phyloP scores from a whole-genome alignment of 2,888 invertebrate species.

The Ophion obscuratus region DNA sequence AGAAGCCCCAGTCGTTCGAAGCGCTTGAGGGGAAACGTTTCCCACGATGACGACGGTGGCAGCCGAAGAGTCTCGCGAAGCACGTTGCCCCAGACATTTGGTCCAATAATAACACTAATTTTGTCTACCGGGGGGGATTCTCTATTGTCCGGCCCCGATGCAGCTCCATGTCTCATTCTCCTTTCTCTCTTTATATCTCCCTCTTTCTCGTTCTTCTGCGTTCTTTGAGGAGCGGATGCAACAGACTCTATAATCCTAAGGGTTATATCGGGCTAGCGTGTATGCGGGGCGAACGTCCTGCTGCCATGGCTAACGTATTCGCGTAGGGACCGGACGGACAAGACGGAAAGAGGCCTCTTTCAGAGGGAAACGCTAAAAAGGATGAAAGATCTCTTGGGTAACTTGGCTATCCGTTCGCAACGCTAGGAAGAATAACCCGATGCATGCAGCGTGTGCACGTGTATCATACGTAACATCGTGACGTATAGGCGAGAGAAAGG shows the following conservation, averaged over 20 bases:
- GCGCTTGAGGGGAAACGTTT: slow-evolving; percentile 70
- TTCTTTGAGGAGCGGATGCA: slow-evolving; percentile 62
- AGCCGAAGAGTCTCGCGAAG: slow-evolving; percentile 57
- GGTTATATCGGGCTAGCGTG: slow-evolving; percentile 60
- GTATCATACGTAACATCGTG: background rate
- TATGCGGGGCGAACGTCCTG: slow-evolving; percentile 58
- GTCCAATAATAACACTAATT: slow-evolving; percentile 84
- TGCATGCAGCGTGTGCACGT: background rate
- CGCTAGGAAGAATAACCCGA: slow-evolving; percentile 15
- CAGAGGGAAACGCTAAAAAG: slow-evolving; percentile 41
- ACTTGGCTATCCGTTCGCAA: slow-evolving; percentile 45
- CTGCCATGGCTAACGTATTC: slow-evolving; percentile 45
- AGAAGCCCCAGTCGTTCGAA: slow-evolving; percentile 52
- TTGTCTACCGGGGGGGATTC: slow-evolving; percentile 80
- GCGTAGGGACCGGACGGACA: slow-evolving; percentile 40
- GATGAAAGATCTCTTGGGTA: slow-evolving; percentile 35
- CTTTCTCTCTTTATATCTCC: slow-evolving; percentile 34
- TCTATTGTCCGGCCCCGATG: slow-evolving; percentile 78
- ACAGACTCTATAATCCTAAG: slow-evolving; percentile 67
- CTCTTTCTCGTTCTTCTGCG: slow-evolving; percentile 42
- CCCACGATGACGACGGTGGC: slow-evolving; percentile 76
- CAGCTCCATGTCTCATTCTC: slow-evolving; percentile 61
- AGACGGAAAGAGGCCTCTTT: slow-evolving; percentile 40
- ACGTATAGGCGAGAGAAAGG: background rate
- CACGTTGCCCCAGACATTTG: slow-evolving; percentile 81